phyloP scores from a whole-genome alignment of 2,113 vertebrate species.

The Syngnathoides biaculeatus region DNA sequence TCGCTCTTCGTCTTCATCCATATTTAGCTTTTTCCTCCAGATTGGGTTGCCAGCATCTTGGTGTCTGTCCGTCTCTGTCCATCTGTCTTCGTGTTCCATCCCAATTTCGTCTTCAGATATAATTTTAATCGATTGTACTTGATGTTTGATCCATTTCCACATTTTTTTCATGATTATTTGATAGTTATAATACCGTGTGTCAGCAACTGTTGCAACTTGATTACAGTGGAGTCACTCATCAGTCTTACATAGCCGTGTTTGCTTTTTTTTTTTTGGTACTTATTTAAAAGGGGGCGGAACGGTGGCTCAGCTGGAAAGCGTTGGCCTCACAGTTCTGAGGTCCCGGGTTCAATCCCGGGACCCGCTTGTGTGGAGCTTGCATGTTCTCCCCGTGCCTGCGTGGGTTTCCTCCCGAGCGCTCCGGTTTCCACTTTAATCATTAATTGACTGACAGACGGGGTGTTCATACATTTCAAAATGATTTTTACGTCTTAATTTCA shows the following conservation, averaged over 20 bases:
- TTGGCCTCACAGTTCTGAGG: too few species aligned
- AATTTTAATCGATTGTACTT: background rate
- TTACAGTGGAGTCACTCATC: background rate
- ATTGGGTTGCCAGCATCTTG: conserved; percentile 1
- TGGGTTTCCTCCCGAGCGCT: too few species aligned
- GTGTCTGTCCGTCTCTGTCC: conserved; percentile 1
- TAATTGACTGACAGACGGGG: too few species aligned
- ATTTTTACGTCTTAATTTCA: too few species aligned
- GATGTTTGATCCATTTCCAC: background rate
- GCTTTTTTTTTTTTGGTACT: background rate
- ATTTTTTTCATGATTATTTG: background rate
- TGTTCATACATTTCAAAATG: too few species aligned
- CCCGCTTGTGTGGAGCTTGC: too few species aligned
- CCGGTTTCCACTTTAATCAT: too few species aligned
- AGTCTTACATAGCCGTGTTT: background rate
- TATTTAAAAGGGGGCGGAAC: background rate
- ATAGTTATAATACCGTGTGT: background rate
- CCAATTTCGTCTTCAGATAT: background rate
- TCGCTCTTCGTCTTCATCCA: conserved; percentile 1
- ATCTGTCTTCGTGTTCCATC: conserved; percentile 9
- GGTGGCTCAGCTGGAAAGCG: too few species aligned
- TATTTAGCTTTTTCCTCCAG: background rate
- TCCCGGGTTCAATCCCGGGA: too few species aligned
- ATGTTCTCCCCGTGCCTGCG: too few species aligned
- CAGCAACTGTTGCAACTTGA: background rate